phyloP scores from a whole-genome alignment of 2,888 invertebrate genomes.

The Notodonta ziczac region DNA sequence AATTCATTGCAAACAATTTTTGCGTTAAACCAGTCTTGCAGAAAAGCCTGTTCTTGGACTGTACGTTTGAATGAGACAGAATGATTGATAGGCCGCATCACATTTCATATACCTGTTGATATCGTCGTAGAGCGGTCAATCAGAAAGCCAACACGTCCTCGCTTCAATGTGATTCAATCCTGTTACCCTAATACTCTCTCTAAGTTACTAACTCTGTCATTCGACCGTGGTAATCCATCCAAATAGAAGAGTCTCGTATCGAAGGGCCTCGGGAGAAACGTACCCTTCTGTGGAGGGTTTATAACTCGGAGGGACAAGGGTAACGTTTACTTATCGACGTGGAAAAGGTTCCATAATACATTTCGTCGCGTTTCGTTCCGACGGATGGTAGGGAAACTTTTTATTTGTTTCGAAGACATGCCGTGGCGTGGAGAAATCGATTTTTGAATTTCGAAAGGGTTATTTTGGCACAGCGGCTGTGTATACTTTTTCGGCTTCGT shows the following conservation, averaged over 20 bases:
- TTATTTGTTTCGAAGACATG: constrained; percentile 60
- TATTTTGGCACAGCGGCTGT: not conserved
- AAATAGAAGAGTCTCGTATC: constrained; percentile 35
- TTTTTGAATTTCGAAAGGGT: constrained; percentile 30
- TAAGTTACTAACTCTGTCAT: constrained; percentile 51
- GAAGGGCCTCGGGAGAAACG: constrained; percentile 53
- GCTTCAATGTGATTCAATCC: constrained; percentile 49
- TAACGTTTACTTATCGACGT: constrained; percentile 80
- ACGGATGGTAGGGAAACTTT: constrained; percentile 55
- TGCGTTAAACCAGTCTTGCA: no score
- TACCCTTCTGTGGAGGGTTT: constrained; percentile 61
- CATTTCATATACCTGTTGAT: constrained; percentile 32
- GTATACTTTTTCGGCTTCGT: constrained; percentile 8
- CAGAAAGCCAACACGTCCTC: constrained; percentile 36
- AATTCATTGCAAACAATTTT: no score
- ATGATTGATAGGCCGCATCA: not conserved
- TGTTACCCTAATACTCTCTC: constrained; percentile 58
- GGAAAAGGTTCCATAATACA: constrained; percentile 75
- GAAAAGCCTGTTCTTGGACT: no score
- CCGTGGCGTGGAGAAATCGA: constrained; percentile 34
- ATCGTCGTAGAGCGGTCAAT: constrained; percentile 25
- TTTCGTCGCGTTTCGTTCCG: constrained; percentile 59
- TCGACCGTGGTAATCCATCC: constrained; percentile 47
- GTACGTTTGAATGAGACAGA: no score
- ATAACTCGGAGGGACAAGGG: constrained; percentile 72